Conservation (phyloP, 2,797 vertebrate species). For the Scolopax bukidnonensis region DNA sequence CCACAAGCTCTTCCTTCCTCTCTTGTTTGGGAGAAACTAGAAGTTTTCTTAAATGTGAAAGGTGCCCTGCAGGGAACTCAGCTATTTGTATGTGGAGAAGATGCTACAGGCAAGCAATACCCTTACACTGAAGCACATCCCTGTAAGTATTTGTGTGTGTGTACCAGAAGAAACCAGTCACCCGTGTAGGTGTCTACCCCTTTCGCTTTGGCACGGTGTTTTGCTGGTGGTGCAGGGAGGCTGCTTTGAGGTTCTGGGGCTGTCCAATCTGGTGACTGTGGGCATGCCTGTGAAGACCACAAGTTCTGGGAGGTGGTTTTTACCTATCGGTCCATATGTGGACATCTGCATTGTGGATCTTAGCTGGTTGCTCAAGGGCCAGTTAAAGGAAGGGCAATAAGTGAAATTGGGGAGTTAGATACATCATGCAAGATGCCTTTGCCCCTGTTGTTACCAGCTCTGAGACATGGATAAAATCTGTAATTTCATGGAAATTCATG, state of each 20-base stretch:
- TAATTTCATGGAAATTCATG: background rate
- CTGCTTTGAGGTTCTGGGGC: background rate
- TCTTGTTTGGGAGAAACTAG: slow-evolving; percentile 38
- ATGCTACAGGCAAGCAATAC: background rate
- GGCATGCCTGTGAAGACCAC: background rate
- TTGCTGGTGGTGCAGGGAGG: background rate
- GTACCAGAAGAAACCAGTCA: background rate
- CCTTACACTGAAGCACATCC: background rate
- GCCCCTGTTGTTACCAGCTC: background rate
- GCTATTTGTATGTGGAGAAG: background rate
- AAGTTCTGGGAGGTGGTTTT: background rate
- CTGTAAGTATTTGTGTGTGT: background rate
- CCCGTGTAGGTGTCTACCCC: background rate
- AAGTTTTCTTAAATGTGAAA: slow-evolving; percentile 16
- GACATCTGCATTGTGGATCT: background rate
- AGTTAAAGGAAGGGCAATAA: background rate
- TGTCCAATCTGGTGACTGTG: background rate
- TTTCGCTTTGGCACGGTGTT: background rate
- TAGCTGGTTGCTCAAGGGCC: background rate
- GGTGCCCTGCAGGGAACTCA: background rate
- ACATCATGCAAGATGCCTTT: background rate
- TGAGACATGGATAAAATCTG: background rate
- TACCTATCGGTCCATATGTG: background rate
- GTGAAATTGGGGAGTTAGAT: background rate
- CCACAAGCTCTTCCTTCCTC: slow-evolving; percentile 63